Conservation (phyloP, 2,888 invertebrate genomes). For the Xestia ashworthii region DNA sequence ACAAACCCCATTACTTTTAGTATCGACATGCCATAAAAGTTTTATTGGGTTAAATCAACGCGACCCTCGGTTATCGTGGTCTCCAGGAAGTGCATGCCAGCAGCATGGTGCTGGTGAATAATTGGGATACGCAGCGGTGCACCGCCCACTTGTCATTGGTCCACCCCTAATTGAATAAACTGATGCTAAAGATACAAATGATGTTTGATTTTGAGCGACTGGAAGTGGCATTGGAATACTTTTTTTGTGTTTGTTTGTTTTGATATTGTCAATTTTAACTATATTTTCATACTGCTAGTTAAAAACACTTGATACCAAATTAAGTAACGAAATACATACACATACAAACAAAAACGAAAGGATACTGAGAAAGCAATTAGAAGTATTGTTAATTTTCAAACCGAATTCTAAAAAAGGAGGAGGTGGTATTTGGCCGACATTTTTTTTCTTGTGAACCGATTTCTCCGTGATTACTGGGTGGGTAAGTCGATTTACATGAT, state of each 20-base stretch:
- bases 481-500: not conserved
- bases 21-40: slow-evolving; percentile 61
- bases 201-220: slow-evolving; percentile 5
- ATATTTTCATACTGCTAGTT: not conserved
- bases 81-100: slow-evolving; percentile 57
- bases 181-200: slow-evolving; percentile 41
- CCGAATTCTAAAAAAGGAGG: not conserved
- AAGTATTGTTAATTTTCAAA: not conserved
- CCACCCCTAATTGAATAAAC: slow-evolving; percentile 71
- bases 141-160: slow-evolving; percentile 67
- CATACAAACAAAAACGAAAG: not conserved
- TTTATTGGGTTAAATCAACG: slow-evolving; percentile 63
- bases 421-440: not conserved
- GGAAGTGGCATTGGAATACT: slow-evolving; percentile 9
- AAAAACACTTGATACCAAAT: not conserved
- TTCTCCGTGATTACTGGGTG: not conserved
- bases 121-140: slow-evolving; percentile 68
- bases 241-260: not conserved
- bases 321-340: not conserved
- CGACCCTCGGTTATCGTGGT: slow-evolving; percentile 45
- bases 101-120: slow-evolving; percentile 57
- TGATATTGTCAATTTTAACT: not conserved
- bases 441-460: not conserved
- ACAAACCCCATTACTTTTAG: slow-evolving; percentile 63
- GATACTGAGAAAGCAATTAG: not conserved